phyloP scores from a whole-genome alignment of 2,888 invertebrate species.

The Hirtodrosophila trivittata region DNA sequence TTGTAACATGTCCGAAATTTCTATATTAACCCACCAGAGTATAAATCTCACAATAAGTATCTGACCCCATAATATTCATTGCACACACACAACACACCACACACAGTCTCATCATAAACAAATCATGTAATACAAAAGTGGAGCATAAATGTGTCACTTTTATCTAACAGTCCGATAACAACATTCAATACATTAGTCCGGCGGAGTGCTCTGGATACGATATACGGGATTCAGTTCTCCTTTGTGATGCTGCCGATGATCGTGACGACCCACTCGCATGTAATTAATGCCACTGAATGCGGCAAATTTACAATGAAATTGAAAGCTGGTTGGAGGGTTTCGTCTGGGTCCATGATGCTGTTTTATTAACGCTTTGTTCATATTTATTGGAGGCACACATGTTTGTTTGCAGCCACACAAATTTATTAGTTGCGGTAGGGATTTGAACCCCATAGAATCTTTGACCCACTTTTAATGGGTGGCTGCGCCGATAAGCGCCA shows the following conservation, averaged over 20 bases:
- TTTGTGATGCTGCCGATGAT: constrained; percentile 45
- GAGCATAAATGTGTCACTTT: constrained; percentile 50
- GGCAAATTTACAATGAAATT: constrained; percentile 36
- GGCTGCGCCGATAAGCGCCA: constrained; percentile 46
- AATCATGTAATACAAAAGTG: constrained; percentile 29
- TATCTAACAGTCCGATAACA: constrained; percentile 57
- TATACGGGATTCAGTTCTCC: constrained; percentile 6
- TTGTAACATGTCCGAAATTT: constrained; percentile 13
- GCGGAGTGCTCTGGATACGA: not conserved
- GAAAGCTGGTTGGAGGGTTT: constrained; percentile 19
- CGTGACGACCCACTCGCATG: constrained; percentile 16
- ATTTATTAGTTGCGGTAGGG: constrained; percentile 44
- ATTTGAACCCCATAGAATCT: constrained; percentile 48
- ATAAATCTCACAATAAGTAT: constrained; percentile 36
- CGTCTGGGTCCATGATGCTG: constrained; percentile 9
- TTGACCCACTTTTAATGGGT: constrained; percentile 56
- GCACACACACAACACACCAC: constrained; percentile 8
- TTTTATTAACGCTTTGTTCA: constrained; percentile 25
- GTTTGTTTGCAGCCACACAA: constrained; percentile 24
- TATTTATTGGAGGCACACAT: constrained; percentile 15
- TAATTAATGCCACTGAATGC: constrained; percentile 55
- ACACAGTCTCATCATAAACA: constrained; percentile 2
- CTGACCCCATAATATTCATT: constrained; percentile 38
- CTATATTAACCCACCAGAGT: constrained; percentile 26
- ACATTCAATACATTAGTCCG: constrained; percentile 18